Base-by-base conservation (phyloP, 23 tunicate species). In the Clavelina lepadiformis region DNA sequence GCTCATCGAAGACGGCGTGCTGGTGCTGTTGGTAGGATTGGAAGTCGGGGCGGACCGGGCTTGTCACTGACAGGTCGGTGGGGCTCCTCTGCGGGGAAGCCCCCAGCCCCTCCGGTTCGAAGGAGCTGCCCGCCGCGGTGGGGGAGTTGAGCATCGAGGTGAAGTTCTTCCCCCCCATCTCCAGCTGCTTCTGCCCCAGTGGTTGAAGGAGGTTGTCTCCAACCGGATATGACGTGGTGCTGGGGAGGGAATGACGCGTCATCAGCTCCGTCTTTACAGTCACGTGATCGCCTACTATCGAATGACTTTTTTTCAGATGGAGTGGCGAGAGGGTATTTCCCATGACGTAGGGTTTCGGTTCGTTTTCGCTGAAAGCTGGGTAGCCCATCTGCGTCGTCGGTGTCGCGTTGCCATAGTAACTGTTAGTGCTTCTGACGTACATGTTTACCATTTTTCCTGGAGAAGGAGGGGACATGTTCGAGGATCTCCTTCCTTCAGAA, bases 101-200 rank as follows among this genome's bases (percentile, higher is more conserved):
- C n/a, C 32, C 18, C 0, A 45, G 37, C 35, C 27, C 57, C 27
- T 63, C 56, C 3, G 34, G 33, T 2, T 63, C 46, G 5, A 21
- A 5, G 25, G 69, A 38, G 0, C 28, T 31, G 41, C 28, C 58
- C 5, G 73, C 31, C 4, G 68, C 24, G 13, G 58, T 35, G 5
- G 82, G 82, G 2, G 82, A 76, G 57, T 76, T 69, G 31, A 76
- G 63, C 82, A 76, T 76, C 18, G 82, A 76, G 2, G 57, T 66
- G 28, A 76, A 76, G 37, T 53, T 51, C 55, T 76, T 76, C 5
- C 38, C 49, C 23, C 26, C 58, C 38, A 72, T 22, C 1, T 47
- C 58, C 33, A 41, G 21, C 33, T 22, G 19, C 28, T 72, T 72
- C 44, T 72, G 78, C 25, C 36, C 54, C 3, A 44, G 76, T 20